phyloP scores from a whole-genome alignment of 2,888 invertebrate species.

The Athalia rosae region DNA sequence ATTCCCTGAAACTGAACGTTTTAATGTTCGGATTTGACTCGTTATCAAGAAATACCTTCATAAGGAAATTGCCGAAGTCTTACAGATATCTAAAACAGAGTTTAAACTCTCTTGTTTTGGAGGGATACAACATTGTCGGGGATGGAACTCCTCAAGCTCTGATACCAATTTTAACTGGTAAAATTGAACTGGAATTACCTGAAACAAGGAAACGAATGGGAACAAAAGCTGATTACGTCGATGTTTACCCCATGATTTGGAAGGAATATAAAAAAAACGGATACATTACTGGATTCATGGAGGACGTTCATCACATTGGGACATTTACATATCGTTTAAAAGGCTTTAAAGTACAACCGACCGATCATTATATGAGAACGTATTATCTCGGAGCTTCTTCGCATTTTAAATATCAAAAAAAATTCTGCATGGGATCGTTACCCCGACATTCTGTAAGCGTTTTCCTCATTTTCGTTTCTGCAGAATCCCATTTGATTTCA shows the following conservation, averaged over 20 bases:
- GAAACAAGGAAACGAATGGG: constrained; percentile 85
- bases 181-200: constrained; percentile 89
- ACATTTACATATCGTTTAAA: constrained; percentile 93
- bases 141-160: constrained; percentile 92
- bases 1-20: constrained; percentile 80
- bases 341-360: constrained; percentile 88
- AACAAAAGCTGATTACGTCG: constrained; percentile 79
- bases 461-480: no score
- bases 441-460: constrained; percentile 82
- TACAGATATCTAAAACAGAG: constrained; percentile 81
- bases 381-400: constrained; percentile 83
- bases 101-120: constrained; percentile 79
- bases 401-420: constrained; percentile 76
- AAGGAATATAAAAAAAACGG: constrained; percentile 83
- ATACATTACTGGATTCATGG: constrained; percentile 86
- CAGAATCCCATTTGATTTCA: no score
- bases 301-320: constrained; percentile 89
- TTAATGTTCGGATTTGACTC: constrained; percentile 94
- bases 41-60: constrained; percentile 87
- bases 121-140: constrained; percentile 89
- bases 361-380: constrained; percentile 92
- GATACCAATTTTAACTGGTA: constrained; percentile 91
- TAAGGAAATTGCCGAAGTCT: constrained; percentile 85
- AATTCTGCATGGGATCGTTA: constrained; percentile 82
- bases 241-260: constrained; percentile 92